Evolutionary conservation across 1,140 invertebrate species (phyloP), one percentile per base, ranked within the genome.

Genomic region (Bombus picipes): DNA sequence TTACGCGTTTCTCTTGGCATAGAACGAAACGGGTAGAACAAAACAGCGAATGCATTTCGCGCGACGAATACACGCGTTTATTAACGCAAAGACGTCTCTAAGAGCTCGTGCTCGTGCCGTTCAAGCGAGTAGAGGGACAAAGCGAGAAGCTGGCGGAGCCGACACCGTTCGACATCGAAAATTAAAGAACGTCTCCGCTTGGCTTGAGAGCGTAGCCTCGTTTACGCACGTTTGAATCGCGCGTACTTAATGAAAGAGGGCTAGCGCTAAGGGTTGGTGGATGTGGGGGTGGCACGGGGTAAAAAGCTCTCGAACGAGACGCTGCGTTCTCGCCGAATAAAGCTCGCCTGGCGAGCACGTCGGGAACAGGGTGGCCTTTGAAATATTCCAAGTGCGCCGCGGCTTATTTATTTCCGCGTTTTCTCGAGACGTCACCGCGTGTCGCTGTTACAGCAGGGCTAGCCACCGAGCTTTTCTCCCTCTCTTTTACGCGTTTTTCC

Each of bases 391-490:
- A 71, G 78, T 85, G 87, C 71, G 57, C 76, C 72, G n/a, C 59
- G 79, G 82, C 76, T 91, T 91, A 89, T 90, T 91, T 86, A 88
- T 88, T 90, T 81, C 83, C 70, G 70, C 74, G 83, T 90, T 92
- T 91, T 75, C 87, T 87, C 84, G 79, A 81, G 83, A 91, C 80
- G 81, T 87, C 88, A 78, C 81, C 62, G 72, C 1, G 43, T 28
- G 59, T 77, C 37, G 53, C 59, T 59, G 25, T n/a, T 62, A 62
- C 41, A 59, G 59, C 59, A 62, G 73, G 13, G 28, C 68, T 47
- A 66, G 37, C 34, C 65, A 53, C 28, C 77, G 18, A 28, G 47
- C 39, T 9, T 34, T 43, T 18, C 43, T 80, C 75, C 79, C 74
- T 83, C 83, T 65, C 73, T 62, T 41, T 73, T n/a, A 18, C 41